Base-by-base conservation (phyloP, 2,113 vertebrate species). In the Glaucomys volans region DNA sequence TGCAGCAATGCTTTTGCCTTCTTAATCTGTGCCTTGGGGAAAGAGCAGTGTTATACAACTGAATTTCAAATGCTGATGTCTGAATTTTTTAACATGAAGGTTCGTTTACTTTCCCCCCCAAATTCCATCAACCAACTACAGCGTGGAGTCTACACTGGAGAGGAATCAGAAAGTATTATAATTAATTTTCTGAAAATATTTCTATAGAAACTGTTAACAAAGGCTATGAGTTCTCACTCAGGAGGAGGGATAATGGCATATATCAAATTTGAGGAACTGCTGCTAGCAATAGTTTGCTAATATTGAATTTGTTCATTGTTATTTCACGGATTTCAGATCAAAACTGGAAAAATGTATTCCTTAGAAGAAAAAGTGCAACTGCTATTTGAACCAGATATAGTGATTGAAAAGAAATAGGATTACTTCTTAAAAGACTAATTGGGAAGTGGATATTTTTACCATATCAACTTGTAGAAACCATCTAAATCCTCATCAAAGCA, bases 211-310 rank as follows among this genome's bases (percentile, higher is more conserved):
- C 40, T 67, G 8, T 71, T 62, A 50, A 35, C 8, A 54, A 40
- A 83, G 69, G 24, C 20, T 1, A 57, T 0, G 5, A 35, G 20
- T 84, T 84, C 32, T 35, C 13, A 18, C 11, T 44, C 1, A 5
- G 40, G 7, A 71, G 5, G 4, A 50, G 4, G 12, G 22, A 57
- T 8, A 7, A 1, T 3, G 80, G 5, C 1, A 4, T 54, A 16
- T n/a, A 13, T 79, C 44, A 37, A 50, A 47, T 59, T 26, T 12
- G 12, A 80, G n/a, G 3, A 30, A 13, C 35, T 72, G 71, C 16
- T 62, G 71, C 16, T 62, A 67, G 18, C 8, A 52, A 17, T 54
- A 8, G 3, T 83, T 92, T 82, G 10, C 42, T 92, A 4, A 28
- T 66, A 80, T 8, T 76, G 26, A 37, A 83, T 80, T 40, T 83